phyloP scores from a whole-genome alignment of 2,113 vertebrate genomes.

The Saccopteryx bilineata region DNA sequence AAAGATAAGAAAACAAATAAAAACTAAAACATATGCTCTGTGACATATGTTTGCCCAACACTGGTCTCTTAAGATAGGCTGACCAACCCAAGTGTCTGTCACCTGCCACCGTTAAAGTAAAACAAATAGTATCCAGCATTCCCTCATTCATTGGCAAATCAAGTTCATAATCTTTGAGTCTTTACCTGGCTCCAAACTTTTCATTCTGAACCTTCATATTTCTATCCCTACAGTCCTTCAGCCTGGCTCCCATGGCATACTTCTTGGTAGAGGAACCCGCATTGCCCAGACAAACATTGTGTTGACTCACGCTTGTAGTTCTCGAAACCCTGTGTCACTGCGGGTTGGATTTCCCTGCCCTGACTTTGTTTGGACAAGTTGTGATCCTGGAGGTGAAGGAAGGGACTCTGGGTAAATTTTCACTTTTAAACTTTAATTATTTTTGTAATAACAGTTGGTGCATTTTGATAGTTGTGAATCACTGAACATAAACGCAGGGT shows the following conservation, averaged over 20 bases:
- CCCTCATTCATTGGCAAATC: background rate
- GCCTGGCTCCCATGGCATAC: fast-evolving
- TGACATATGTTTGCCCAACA: background rate
- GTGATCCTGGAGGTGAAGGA: background rate
- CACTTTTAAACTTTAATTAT: constrained; percentile 42
- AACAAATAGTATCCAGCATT: background rate
- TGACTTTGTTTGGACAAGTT: background rate
- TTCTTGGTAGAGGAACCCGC: background rate
- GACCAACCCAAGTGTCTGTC: background rate
- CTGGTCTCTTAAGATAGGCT: background rate
- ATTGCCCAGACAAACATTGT: background rate
- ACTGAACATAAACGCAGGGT: constrained; percentile 14
- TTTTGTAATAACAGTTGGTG: background rate
- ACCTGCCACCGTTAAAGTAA: background rate
- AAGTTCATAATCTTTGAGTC: background rate
- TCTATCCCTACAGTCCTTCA: background rate
- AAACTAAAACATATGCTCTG: background rate
- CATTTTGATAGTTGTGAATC: constrained; percentile 9
- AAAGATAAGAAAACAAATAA: background rate
- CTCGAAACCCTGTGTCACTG: background rate
- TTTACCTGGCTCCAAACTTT: background rate
- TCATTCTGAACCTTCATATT: background rate
- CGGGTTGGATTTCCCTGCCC: background rate
- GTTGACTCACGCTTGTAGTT: background rate
- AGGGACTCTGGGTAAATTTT: background rate